Percentiles rank a stretch among this genome's conserved stretches.
Evolutionary conservation across 2,113 vertebrate species (phyloP).

Genomic region (Pelmatolapia mariae): DNA sequence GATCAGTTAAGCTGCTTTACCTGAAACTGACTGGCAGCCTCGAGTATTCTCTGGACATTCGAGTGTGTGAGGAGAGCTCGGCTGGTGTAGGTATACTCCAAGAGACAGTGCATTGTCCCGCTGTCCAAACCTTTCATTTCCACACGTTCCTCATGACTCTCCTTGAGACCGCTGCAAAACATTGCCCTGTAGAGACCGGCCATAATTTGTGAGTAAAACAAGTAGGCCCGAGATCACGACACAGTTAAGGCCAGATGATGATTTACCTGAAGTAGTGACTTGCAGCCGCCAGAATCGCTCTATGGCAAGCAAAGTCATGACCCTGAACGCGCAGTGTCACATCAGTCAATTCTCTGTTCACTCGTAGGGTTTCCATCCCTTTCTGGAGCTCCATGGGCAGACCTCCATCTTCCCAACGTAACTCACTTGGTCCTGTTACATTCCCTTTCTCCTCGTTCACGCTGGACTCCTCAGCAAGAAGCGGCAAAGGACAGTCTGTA

Average conservation of each 20-base stretch:
- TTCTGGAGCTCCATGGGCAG: conserved; percentile 85
- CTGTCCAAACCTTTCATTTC: conserved; percentile 88
- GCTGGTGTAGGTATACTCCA: conserved; percentile 96
- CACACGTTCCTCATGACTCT: conserved; percentile 88
- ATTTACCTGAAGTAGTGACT: conserved; percentile 95
- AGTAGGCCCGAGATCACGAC: neutral
- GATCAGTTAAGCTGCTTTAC: conserved; percentile 45
- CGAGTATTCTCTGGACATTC: conserved; percentile 88
- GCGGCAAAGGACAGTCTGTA: conserved; percentile 66
- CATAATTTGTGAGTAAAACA: neutral
- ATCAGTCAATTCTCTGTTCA: conserved; percentile 88
- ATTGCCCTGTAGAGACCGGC: conserved; percentile 79
- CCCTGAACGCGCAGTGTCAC: conserved; percentile 83
- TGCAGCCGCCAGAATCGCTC: conserved; percentile 89
- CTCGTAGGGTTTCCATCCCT: conserved; percentile 84
- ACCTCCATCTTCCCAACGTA: conserved; percentile 81
- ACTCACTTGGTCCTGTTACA: conserved; percentile 70
- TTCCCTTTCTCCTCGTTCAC: conserved; percentile 65
- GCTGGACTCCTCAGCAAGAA: conserved; percentile 53
- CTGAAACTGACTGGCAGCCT: conserved; percentile 95
- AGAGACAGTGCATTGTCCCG: conserved; percentile 84
- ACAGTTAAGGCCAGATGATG: neutral
- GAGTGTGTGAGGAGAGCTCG: conserved; percentile 85
- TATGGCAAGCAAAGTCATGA: conserved; percentile 87
- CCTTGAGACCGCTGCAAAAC: conserved; percentile 94